Base-by-base conservation (phyloP, 2,113 vertebrate genomes). In the Theristicus caerulescens region DNA sequence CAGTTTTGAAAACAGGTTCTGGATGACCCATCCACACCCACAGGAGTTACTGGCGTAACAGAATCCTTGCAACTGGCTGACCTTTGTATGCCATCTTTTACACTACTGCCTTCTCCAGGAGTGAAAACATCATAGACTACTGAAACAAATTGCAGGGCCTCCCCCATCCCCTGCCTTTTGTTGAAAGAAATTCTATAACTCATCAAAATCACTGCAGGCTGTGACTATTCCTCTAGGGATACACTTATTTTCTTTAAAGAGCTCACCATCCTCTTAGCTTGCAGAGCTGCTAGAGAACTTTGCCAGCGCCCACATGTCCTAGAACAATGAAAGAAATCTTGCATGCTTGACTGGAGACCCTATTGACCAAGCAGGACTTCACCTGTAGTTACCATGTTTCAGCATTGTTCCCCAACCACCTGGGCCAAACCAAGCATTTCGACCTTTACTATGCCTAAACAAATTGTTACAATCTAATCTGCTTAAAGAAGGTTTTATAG, bases 341-440 rank as follows among this genome's bases (percentile, higher is more conserved):
- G 13, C 38, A 94, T 82, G 94, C 89, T 90, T 93, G 88, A 95
- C 88, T 89, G 44, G 34, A 97, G 73, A 90, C 21, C 20, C 38
- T 93, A 80, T 49, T 91, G 87, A 92, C 74, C 74, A 64, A 90
- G 57, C 34, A 89, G 81, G 44, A 82, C 34, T 94, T 93, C 46
- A 91, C 52, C 61, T 82, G 40, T 29, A 74, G 57, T 55, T 91
- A 65, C 72, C 27, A n/a, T 20, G 16, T 66, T 87, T 82, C 49
- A 85, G 71, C 67, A 97, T 96, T 97, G 97, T 97, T 97, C 66
- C 58, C 11, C 77, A 80, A 16, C 58, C 96, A 97, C 97, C 96
- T 97, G 97, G 84, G 58, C 32, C 89, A 94, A 95, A 85, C 77
- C 89, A 97, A 90, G 88, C 96, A 73, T 93, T 97, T 94, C 86